Evolutionary conservation across 2,888 invertebrate species (phyloP).

Genomic region (Dolomedes plantarius): DNA sequence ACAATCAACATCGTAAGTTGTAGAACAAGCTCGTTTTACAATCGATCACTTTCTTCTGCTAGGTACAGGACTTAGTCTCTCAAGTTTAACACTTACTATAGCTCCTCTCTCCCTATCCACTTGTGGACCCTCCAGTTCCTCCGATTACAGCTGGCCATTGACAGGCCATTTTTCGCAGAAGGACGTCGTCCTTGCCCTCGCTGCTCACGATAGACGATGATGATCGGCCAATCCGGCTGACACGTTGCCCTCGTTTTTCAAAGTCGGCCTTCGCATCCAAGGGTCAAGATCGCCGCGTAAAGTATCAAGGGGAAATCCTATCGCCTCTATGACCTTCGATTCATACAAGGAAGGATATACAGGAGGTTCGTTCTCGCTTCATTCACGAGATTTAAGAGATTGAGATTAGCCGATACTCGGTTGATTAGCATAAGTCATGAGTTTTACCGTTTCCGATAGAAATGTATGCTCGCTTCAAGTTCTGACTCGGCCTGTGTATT

Average conservation of each 20-base stretch:
- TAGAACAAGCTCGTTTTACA: no score
- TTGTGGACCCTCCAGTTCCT: no score
- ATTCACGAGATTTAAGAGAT: background rate
- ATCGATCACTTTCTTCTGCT: no score
- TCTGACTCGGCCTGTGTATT: no score
- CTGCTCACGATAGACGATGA: background rate
- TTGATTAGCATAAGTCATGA: no score
- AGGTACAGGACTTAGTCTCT: no score
- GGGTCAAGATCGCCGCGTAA: background rate
- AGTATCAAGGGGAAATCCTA: background rate
- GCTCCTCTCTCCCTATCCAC: no score
- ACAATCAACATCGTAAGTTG: no score
- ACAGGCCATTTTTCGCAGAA: background rate
- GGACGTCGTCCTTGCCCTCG: background rate
- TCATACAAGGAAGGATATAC: background rate
- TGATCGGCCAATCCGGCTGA: background rate
- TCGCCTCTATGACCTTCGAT: background rate
- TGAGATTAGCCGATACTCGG: no score
- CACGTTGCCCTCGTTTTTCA: background rate
- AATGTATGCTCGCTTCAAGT: no score
- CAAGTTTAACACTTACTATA: no score
- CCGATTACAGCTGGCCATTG: background rate
- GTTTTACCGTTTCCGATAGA: no score
- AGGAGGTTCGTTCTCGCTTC: background rate
- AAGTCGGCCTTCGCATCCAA: background rate